phyloP scores from a whole-genome alignment of 2,113 vertebrate genomes.

The Gallinago media region DNA sequence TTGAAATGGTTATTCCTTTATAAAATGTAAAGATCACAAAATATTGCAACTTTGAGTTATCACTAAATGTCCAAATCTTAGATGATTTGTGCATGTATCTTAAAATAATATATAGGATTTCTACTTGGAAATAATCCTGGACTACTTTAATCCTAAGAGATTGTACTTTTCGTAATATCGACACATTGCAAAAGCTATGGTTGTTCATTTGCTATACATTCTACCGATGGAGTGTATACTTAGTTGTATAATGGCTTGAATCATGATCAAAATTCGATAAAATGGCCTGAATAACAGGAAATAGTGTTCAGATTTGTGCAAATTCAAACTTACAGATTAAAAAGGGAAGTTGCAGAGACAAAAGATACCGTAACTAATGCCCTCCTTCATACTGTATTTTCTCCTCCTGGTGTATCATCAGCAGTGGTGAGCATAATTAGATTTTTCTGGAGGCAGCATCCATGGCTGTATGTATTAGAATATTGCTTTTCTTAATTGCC shows the following conservation, averaged over 20 bases:
- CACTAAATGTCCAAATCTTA: not conserved
- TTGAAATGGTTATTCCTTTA: not conserved
- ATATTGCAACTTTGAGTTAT: not conserved
- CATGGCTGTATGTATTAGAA: not conserved
- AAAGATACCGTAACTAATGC: not conserved
- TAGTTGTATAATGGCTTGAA: not conserved
- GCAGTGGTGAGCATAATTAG: not conserved
- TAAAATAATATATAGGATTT: not conserved
- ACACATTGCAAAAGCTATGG: not conserved
- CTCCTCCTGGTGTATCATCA: not conserved
- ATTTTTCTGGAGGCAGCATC: constrained; percentile 38
- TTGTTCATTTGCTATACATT: not conserved
- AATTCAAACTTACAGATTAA: not conserved
- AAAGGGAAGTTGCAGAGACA: not conserved
- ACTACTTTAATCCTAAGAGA: not conserved
- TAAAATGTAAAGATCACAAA: not conserved
- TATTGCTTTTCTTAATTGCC: constrained; percentile 28
- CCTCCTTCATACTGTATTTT: not conserved
- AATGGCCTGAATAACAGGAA: not conserved
- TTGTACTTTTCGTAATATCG: not conserved
- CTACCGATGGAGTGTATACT: not conserved
- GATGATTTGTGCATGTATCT: not conserved
- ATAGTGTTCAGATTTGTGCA: not conserved
- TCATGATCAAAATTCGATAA: accelerated
- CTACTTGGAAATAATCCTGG: not conserved